Base-by-base conservation (phyloP, 64 coral and sea anemone species). In the Pocillopora damicornis region DNA sequence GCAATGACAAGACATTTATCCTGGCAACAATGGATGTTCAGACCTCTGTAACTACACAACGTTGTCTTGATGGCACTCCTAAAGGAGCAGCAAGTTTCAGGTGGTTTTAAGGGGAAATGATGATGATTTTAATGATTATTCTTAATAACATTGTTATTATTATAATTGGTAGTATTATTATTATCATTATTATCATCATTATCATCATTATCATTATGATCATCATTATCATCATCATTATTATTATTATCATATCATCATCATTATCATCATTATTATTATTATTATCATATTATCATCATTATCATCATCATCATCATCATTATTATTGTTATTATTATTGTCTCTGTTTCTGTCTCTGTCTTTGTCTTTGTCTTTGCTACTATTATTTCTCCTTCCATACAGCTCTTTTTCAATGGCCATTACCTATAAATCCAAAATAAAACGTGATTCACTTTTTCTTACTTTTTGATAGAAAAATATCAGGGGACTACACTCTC, bases 81-180 rank as follows among this genome's bases (percentile, higher is more conserved):
- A 85, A 85, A 35, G 81, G 81, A 9, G 14, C 72, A 26, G 81
- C 65, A 58, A 85, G 65, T 45, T 85, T 72, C 63, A 73, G 81
- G 81, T 22, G 22, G 3, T 17, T 67, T 1, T 80, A 7, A 51
- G 42, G 2, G 42, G 42, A 51, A 51, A 51, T 51, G 42, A 51
- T 51, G 7, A 51, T 51, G 42, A 51, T 51, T 51, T 51, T 0
- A 51, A 30, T 51, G 42, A 51, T 51, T 51, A 4, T 51, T 51
- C 42, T 7, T 80, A 13, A 12, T 13, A 35, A 5, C 26, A 62
- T 0, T n/a, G 23, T 67, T 67, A 16, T 6, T 8, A 16, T 18
- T 67, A 20, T 20, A 7, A 67, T 22, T 67, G 12, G 0, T 14
- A 11, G 45, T 9, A 58, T 15, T 68, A 18, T 73, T 13, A 60